A percentile compares a stretch with the other conserved stretches of the same genome.
phyloP scores from a whole-genome alignment of 1,140 invertebrate genomes.

The Zeugodacus cucurbitae region DNA sequence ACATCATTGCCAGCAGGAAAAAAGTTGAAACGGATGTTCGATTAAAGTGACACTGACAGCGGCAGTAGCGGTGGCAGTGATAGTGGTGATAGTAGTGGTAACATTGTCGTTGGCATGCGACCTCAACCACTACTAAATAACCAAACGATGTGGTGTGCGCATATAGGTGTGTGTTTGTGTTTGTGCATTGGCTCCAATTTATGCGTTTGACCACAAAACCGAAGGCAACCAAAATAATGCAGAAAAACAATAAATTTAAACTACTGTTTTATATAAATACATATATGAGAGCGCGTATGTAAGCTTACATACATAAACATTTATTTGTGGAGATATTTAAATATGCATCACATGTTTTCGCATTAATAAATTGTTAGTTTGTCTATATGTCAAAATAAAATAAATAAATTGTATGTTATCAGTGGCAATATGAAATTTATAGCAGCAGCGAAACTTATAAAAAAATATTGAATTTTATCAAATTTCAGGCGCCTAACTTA shows the following conservation, averaged over 20 bases:
- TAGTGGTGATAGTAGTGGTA: neutral
- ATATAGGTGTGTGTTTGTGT: neutral
- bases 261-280: neutral
- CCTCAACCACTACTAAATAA: conserved; percentile 27
- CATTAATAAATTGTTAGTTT: neutral
- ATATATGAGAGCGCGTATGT: neutral
- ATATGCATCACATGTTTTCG: neutral
- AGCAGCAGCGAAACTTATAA: no score
- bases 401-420: neutral
- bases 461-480: neutral
- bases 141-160: neutral
- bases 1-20: conserved; percentile 5
- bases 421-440: neutral
- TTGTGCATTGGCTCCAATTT: neutral
- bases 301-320: neutral
- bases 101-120: neutral
- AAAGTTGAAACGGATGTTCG: neutral
- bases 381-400: neutral
- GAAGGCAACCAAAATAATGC: neutral
- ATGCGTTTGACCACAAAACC: conserved; percentile 2
- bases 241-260: neutral
- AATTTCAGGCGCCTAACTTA: neutral
- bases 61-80: neutral
- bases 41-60: conserved; percentile 21
- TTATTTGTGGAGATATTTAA: neutral